Evolutionary conservation across 64 coral and sea anemone species (phyloP).

Genomic region (Montipora capricornis): DNA sequence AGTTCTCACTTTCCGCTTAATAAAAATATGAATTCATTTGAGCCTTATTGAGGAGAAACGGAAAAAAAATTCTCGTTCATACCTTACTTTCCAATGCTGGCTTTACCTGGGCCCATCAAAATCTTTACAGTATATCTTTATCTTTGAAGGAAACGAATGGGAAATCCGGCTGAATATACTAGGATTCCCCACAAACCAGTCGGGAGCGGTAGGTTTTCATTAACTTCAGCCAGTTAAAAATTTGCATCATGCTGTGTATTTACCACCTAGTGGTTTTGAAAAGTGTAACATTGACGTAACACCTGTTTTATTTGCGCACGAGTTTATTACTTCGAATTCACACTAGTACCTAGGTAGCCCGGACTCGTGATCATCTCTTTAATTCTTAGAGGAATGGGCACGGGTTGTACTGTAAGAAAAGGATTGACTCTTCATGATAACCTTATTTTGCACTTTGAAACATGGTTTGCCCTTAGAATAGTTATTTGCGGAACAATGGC

Average conservation of each 20-base stretch:
- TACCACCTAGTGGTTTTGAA: constrained; percentile 28
- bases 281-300: background rate
- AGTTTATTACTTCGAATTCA: background rate
- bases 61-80: background rate
- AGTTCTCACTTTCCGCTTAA: background rate
- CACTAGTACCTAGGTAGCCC: background rate
- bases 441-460: too few relatives aligned
- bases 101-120: background rate
- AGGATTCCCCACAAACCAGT: background rate
- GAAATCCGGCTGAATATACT: background rate
- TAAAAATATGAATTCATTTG: background rate
- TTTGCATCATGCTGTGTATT: constrained; percentile 4
- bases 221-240: constrained; percentile 10
- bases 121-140: background rate
- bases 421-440: too few relatives aligned
- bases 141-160: too few relatives aligned
- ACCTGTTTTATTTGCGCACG: background rate
- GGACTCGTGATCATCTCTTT: background rate
- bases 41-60: background rate
- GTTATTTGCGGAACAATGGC: too few relatives aligned
- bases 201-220: background rate
- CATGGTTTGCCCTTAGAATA: too few relatives aligned
- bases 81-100: background rate
- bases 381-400: too few relatives aligned
- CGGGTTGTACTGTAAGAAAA: too few relatives aligned